Percentiles rank a stretch among this genome's conserved stretches.
Evolutionary conservation across 2,888 invertebrate genomes (phyloP).

Genomic region (Anagyrus pseudococci): DNA sequence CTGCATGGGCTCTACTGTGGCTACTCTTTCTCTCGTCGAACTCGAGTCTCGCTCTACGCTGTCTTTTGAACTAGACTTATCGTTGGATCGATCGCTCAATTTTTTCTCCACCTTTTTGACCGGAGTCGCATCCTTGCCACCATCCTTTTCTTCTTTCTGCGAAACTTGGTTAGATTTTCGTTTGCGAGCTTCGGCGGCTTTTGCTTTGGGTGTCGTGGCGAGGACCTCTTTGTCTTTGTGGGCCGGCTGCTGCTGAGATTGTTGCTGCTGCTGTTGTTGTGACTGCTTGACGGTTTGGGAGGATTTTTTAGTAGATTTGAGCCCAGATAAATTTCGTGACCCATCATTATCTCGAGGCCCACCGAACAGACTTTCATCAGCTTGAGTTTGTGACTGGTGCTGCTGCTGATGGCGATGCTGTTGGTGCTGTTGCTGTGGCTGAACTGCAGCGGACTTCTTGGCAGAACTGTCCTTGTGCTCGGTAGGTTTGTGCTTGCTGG

Average conservation of each 20-base stretch:
- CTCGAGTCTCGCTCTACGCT: slow-evolving; percentile 15
- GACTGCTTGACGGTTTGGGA: slow-evolving; percentile 48
- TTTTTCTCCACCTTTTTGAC: slow-evolving; percentile 58
- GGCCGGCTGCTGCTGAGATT: slow-evolving; percentile 52
- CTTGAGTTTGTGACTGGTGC: slow-evolving; percentile 44
- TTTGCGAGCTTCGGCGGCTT: slow-evolving; percentile 54
- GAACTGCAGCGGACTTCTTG: slow-evolving; percentile 43
- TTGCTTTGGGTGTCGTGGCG: slow-evolving; percentile 51
- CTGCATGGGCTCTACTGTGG: slow-evolving; percentile 32
- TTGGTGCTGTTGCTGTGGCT: slow-evolving; percentile 55
- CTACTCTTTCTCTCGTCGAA: slow-evolving; percentile 21
- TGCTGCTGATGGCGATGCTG: slow-evolving; percentile 61
- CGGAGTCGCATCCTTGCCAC: slow-evolving; percentile 53
- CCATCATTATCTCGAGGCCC: slow-evolving; percentile 61
- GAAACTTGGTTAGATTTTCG: slow-evolving; percentile 57
- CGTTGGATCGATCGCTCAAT: slow-evolving; percentile 44
- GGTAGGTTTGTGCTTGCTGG: slow-evolving; percentile 35
- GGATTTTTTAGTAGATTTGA: slow-evolving; percentile 56
- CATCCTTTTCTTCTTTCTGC: slow-evolving; percentile 55
- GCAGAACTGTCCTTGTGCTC: slow-evolving; percentile 50
- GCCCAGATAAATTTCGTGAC: slow-evolving; percentile 58
- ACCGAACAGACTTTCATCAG: slow-evolving; percentile 57
- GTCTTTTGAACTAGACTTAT: slow-evolving; percentile 15
- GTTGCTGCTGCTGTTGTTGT: slow-evolving; percentile 48
- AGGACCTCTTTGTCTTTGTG: slow-evolving; percentile 60